phyloP scores from a whole-genome alignment of 2,797 vertebrate species.

The Crossoptilon crossoptilon region DNA sequence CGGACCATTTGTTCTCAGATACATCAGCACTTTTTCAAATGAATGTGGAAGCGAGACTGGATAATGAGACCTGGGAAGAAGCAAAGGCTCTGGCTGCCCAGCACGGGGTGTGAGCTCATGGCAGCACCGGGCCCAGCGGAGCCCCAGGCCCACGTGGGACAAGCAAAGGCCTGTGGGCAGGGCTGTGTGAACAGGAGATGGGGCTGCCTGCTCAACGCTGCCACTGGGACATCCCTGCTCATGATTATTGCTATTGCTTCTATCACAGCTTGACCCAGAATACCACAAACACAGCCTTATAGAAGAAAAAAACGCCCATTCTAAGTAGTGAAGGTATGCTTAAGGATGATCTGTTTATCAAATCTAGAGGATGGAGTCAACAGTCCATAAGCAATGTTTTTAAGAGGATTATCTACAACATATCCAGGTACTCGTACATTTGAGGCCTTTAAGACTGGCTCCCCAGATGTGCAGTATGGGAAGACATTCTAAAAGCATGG shows the following conservation, averaged over 20 bases:
- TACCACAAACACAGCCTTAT: not conserved
- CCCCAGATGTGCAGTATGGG: not conserved
- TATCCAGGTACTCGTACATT: not conserved
- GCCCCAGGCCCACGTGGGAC: accelerated
- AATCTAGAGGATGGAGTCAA: not conserved
- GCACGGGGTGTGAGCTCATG: not conserved
- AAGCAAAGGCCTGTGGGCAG: not conserved
- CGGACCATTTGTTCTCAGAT: not conserved
- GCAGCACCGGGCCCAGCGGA: not conserved
- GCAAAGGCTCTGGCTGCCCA: not conserved
- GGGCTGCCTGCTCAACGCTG: not conserved
- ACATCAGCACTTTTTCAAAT: not conserved
- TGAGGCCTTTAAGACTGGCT: not conserved
- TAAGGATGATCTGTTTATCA: not conserved
- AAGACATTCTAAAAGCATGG: not conserved
- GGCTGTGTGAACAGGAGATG: no score
- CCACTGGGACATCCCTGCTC: not conserved
- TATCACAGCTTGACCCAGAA: not conserved
- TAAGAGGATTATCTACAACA: not conserved
- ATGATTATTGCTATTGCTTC: not conserved
- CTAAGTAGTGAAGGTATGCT: not conserved
- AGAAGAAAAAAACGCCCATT: not conserved
- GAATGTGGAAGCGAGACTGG: not conserved
- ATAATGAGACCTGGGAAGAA: not conserved
- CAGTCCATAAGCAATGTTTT: not conserved